Evolutionary conservation across 2,113 vertebrate genomes (phyloP).

Genomic region (Rattus rattus): DNA sequence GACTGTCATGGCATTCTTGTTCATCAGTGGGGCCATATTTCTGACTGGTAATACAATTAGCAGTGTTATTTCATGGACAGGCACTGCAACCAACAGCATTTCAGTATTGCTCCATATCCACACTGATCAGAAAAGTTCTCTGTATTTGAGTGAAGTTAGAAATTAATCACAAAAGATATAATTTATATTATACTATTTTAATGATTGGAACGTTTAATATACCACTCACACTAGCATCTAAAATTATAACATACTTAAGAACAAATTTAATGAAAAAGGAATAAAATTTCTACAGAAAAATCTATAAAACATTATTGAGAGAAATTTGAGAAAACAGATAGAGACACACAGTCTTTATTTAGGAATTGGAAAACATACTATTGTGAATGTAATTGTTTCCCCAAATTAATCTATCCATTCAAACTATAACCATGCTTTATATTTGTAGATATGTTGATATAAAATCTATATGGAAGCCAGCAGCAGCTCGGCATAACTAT

Average conservation of each 20-base stretch:
- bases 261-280: background rate
- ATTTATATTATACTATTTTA: background rate
- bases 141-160: background rate
- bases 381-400: background rate
- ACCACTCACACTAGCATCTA: background rate
- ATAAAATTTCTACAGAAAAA: background rate
- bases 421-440: background rate
- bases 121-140: constrained; percentile 48
- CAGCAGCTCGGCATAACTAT: background rate
- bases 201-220: background rate
- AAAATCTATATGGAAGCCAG: background rate
- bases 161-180: background rate
- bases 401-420: background rate
- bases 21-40: constrained; percentile 23
- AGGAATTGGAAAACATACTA: constrained; percentile 4
- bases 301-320: background rate
- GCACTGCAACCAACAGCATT: background rate
- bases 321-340: background rate
- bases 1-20: constrained; percentile 66
- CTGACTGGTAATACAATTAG: constrained; percentile 3
- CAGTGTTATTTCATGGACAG: background rate
- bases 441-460: background rate
- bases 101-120: constrained; percentile 82
- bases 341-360: background rate
- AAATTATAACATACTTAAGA: background rate